Conservation (phyloP, 2,888 invertebrate genomes). For the Zhuqinia jingwanae region DNA sequence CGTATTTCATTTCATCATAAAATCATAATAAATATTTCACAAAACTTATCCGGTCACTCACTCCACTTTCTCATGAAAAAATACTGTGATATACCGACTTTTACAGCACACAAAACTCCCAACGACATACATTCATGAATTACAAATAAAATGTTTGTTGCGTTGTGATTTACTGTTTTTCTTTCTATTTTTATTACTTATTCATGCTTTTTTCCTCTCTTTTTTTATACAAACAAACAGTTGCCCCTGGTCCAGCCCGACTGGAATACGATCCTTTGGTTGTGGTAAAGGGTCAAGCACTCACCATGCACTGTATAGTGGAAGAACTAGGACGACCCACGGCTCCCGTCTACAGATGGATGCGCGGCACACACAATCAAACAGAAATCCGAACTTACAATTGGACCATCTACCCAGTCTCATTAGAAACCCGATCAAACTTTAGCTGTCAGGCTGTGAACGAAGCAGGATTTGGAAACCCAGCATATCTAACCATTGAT, state of each 20-base stretch:
- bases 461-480: constrained; percentile 89
- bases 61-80: not conserved
- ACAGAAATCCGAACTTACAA: constrained; percentile 88
- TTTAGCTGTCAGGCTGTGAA: constrained; percentile 94
- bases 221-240: too few species aligned
- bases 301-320: constrained; percentile 92
- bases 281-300: constrained; percentile 90
- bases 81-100: too few species aligned
- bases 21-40: constrained; percentile 1
- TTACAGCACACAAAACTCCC: not conserved
- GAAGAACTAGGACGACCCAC: constrained; percentile 91
- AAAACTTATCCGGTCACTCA: not conserved
- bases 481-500: constrained; percentile 86
- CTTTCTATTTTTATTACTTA: too few species aligned
- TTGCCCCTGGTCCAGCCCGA: constrained; percentile 92
- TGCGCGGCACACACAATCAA: constrained; percentile 88
- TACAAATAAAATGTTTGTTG: constrained; percentile 21
- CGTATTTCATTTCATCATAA: too few species aligned
- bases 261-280: constrained; percentile 88
- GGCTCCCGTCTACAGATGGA: constrained; percentile 87
- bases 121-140: constrained; percentile 51
- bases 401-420: constrained; percentile 91
- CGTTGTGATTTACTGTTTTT: constrained; percentile 58
- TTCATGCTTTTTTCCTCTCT: constrained; percentile 51
- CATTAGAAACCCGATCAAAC: constrained; percentile 92